Conservation (phyloP, 2,888 invertebrate genomes). For the Escarpia spicata region DNA sequence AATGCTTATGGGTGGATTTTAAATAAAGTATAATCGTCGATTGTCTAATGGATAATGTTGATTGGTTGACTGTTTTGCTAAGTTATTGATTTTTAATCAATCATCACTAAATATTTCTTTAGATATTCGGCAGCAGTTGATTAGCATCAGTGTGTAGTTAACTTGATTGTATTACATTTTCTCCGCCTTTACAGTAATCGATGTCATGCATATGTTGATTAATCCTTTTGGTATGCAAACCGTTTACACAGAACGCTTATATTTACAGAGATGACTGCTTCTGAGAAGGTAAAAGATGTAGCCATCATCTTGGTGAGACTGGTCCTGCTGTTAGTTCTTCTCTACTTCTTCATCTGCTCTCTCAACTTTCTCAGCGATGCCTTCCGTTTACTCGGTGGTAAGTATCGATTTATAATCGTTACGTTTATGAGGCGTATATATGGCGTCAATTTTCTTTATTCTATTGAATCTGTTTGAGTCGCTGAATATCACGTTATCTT, state of each 20-base stretch:
- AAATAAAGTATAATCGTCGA: neutral
- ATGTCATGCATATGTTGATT: neutral
- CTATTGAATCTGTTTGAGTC: neutral
- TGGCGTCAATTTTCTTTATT: neutral
- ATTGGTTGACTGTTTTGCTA: neutral
- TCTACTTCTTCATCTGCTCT: conserved; percentile 45
- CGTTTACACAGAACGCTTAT: neutral
- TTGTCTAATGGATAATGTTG: neutral
- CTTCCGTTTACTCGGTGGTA: conserved; percentile 44
- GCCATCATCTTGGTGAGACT: conserved; percentile 42
- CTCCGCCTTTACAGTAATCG: neutral
- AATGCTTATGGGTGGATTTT: neutral
- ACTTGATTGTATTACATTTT: neutral
- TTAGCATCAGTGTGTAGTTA: neutral
- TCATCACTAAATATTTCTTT: no score
- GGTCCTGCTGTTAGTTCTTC: conserved; percentile 36
- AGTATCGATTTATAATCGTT: neutral
- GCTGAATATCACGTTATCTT: no score
- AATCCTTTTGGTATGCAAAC: neutral
- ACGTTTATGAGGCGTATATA: neutral
- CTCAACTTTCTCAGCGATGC: conserved; percentile 41
- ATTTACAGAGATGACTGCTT: conserved; percentile 35
- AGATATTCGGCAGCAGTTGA: neutral
- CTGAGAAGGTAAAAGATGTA: conserved; percentile 33
- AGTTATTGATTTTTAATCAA: neutral